Evolutionary conservation across 1,140 invertebrate species (phyloP), one percentile per base, ranked within the genome.

Genomic region (Acromyrmex heyeri): DNA sequence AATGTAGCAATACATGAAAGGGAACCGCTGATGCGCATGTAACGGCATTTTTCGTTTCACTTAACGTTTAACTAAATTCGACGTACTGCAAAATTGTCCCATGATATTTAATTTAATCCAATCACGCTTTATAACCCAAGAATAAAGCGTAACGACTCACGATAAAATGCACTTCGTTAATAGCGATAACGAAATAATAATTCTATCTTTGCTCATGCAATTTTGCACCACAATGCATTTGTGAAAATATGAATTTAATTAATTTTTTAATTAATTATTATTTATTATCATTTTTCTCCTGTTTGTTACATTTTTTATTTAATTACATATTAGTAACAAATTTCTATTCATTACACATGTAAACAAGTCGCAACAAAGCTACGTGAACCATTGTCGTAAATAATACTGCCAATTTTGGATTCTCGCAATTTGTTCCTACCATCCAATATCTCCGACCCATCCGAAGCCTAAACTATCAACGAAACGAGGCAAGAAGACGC

Each of bases 401-500:
- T 90, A 88, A 75, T 87, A 85, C 87, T 64, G 82, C 73, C 87
- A 90, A 90, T 91, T 90, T 91, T 55, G 62, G 69, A 88, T 88
- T 91, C 83, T 79, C 34, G 72, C 70, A 91, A 91, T 90, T 91
- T 87, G 79, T 87, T 86, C 69, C 57, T 61, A 65, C 55, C 72
- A 57, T 73, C 57, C 67, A 69, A 59, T 72, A 64, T 53, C 79
- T 50, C 55, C 62, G 10, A 14, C n/a, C n/a, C 48, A 70, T 18
- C 53, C 53, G 57, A 75, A 48, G 82, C 73, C 78, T 78, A 62
- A 88, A 90, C 92, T 90, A 92, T 89, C 90, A 88, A 90, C 91
- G 89, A 90, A 93, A 92, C 88, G 90, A 92, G 87, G 83, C 89
- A 91, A 92, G 86, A 86, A 91, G 88, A 91, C 89, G 89, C 90